Conservation (phyloP, 2,113 vertebrate species). For the Spilogale gracilis region DNA sequence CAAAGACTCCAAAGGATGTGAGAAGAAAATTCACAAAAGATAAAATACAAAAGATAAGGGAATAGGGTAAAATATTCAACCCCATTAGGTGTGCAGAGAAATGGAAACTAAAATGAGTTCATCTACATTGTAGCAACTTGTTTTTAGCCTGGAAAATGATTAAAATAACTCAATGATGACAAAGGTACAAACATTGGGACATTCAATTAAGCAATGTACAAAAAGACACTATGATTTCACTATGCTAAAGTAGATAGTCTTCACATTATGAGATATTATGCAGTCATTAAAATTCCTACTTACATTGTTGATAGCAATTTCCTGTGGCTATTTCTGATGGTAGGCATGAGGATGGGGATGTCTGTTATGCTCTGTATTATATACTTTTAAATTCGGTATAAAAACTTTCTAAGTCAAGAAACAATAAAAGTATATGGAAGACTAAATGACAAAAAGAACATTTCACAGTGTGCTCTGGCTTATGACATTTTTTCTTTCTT, state of each 20-base stretch:
- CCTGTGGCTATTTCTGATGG: not conserved
- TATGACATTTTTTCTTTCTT: not conserved
- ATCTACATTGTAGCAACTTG: not conserved
- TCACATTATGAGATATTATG: not conserved
- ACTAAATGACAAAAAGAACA: not conserved
- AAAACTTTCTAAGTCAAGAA: not conserved
- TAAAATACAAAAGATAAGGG: not conserved
- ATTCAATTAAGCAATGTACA: not conserved
- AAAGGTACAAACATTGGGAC: not conserved
- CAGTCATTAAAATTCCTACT: not conserved
- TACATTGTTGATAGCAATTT: not conserved
- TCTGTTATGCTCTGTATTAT: not conserved
- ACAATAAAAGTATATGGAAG: not conserved
- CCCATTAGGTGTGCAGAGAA: not conserved
- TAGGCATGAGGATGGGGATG: not conserved
- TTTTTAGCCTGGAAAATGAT: not conserved
- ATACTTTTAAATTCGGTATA: not conserved
- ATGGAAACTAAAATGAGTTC: not conserved
- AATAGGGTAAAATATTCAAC: conserved; percentile 1
- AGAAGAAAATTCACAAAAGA: not conserved
- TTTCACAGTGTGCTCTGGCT: not conserved
- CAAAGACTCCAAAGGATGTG: not conserved
- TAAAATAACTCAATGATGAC: not conserved
- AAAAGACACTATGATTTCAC: not conserved
- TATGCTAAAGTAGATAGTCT: not conserved